Base-by-base conservation (phyloP, 2,888 invertebrate genomes). In the Hirtodrosophila trivittata region DNA sequence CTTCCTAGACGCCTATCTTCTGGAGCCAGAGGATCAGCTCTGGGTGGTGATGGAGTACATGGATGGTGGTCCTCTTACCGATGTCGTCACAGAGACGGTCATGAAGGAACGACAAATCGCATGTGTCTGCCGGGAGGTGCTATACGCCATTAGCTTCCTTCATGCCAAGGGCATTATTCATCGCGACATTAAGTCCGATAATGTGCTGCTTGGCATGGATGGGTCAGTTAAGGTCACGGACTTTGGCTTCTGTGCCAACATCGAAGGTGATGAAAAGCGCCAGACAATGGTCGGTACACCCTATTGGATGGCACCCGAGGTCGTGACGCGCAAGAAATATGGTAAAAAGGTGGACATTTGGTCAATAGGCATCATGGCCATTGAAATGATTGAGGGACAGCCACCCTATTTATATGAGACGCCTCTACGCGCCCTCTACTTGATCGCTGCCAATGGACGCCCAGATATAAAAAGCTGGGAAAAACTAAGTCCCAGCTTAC, bases 231-330 rank as follows among this genome's bases (percentile, higher is more conserved):
- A 97, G 92, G 96, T 97, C 0, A 97, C 97, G 0, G 98, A 99
- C 91, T 99, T 99, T 91, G 99, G 99, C 6, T 99, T 99, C 91
- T 99, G 98, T 91, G 99, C 98, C 1, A 98, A 98, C 89, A 96
- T 99, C 51, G 94, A 95, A 35, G 97, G 96, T 0, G 98, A 97
- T 77, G 96, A 97, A 86, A 98, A 98, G 89, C 92, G 97, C n/a
- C 96, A 97, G 88, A 98, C 98, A 0, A 97, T 98, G 97, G 98
- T 98, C 0, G 98, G 98, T n/a, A 98, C 98, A 0, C 98, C 98
- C 0, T 98, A 97, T 87, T 98, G 98, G 98, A 98, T 98, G 98
- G 97, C 98, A 0, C 98, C 98, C 0, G 97, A 97, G 90, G 96
- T 97, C 0, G 97, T 97, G 0, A 97, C 96, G 0, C 92, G 97